A percentile compares a stretch with the other conserved stretches of the same genome.
Conservation (phyloP, 2,113 vertebrate species). For the Hippocampus zosterae region DNA sequence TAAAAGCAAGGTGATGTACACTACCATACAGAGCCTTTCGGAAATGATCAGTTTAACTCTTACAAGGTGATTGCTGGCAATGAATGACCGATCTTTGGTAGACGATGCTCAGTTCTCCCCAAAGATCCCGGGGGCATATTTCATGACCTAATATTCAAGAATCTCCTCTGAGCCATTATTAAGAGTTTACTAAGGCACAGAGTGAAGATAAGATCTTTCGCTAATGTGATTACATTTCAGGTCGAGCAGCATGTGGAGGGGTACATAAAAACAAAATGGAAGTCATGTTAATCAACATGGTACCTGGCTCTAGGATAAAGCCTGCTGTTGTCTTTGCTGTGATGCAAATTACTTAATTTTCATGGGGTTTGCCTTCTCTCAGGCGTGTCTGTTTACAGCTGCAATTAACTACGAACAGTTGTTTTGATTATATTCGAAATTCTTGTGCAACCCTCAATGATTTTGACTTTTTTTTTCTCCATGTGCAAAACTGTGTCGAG, state of each 20-base stretch:
- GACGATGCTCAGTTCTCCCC: conserved; percentile 42
- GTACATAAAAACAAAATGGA: conserved; percentile 38
- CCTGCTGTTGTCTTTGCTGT: conserved; percentile 35
- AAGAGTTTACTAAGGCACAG: not conserved
- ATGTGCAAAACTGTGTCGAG: not conserved
- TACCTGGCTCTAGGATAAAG: conserved; percentile 51
- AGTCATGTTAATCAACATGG: conserved; percentile 42
- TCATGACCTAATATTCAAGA: conserved; percentile 32
- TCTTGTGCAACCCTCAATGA: not conserved
- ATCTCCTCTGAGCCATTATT: conserved; percentile 14
- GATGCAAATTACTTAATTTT: conserved; percentile 33
- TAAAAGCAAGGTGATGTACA: not conserved
- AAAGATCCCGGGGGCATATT: conserved; percentile 29
- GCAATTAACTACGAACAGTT: conserved; percentile 28
- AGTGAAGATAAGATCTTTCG: conserved; percentile 9
- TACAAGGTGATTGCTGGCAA: conserved; percentile 22
- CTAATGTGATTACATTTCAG: conserved; percentile 43
- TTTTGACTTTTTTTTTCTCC: not conserved
- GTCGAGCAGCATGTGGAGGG: conserved; percentile 37
- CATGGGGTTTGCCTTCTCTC: conserved; percentile 31
- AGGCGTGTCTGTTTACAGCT: conserved; percentile 22
- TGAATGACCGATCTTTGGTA: conserved; percentile 54
- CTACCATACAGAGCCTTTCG: conserved; percentile 14
- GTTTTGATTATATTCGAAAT: conserved; percentile 7
- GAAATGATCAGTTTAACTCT: conserved; percentile 38